A percentile compares a stretch with the other conserved stretches of the same genome.
These are phyloP conservation scores for Gallinago paraguaiae DNA, from an alignment of 2,113 vertebrate species.

Conservation along the genomic window DNA sequence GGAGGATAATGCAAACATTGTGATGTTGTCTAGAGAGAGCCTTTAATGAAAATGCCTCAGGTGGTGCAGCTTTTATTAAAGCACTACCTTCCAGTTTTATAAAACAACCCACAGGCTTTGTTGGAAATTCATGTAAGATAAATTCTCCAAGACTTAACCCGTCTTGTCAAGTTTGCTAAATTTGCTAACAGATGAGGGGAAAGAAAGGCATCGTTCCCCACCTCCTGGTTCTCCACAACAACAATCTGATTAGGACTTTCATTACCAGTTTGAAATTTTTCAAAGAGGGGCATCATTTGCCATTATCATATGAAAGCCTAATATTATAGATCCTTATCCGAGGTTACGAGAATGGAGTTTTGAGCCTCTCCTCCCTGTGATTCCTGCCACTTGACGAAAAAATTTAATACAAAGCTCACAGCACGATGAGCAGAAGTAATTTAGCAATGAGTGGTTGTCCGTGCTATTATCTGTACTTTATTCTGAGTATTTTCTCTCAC, in stretches of 20 bases:
- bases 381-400: constrained; percentile 87
- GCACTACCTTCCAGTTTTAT: constrained; percentile 76
- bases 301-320: constrained; percentile 84
- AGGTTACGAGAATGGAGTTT: constrained; percentile 75
- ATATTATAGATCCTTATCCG: constrained; percentile 82
- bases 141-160: constrained; percentile 72
- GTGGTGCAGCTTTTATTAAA: constrained; percentile 83
- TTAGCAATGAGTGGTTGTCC: constrained; percentile 84
- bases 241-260: constrained; percentile 81
- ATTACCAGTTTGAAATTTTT: constrained; percentile 80
- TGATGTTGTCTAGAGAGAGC: constrained; percentile 79
- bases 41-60: constrained; percentile 92
- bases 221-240: constrained; percentile 60
- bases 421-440: constrained; percentile 84
- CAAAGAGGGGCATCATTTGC: constrained; percentile 77
- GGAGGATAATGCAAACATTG: constrained; percentile 77
- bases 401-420: constrained; percentile 92
- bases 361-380: constrained; percentile 72
- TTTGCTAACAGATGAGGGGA: constrained; percentile 50
- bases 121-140: constrained; percentile 81
- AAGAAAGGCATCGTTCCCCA: background rate
- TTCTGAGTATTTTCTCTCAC: constrained; percentile 72
- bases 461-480: constrained; percentile 82
- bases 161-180: constrained; percentile 75
- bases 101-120: constrained; percentile 77